Evolutionary conservation across 2,113 vertebrate genomes (phyloP), one percentile per base, ranked within the genome.

Genomic region (Uria aalge): DNA sequence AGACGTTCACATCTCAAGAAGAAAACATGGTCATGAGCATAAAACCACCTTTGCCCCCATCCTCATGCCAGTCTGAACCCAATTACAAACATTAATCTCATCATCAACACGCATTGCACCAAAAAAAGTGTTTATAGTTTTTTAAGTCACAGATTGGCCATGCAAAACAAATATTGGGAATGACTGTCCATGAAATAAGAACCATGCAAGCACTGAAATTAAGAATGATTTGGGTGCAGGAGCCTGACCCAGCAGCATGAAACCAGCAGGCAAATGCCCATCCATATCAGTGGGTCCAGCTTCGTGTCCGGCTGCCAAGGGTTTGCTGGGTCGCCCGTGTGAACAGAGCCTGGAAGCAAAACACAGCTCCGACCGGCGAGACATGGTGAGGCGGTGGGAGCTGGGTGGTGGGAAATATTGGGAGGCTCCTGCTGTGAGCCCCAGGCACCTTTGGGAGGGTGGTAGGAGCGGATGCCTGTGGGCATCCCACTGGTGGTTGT

Each of bases 331-430:
- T 24, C 11, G 9, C 21, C 12, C 0, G 0, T 11, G 12, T 0
- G 0, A 12, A 7, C 7, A 23, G 50, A 83, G 50, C 29, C 63
- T 57, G 50, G 48, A 43, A 62, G 11, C 0, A 3, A 88, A 62
- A 62, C 18, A 2, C 8, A 6, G 64, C 43, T 64, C 19, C 3
- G 11, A 22, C 13, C 0, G 0, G n/a, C 0, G 1, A 26, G 40
- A 14, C 0, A 2, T 15, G 21, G 18, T 0, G 5, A 52, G 47
- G 56, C 2, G 4, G 10, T 0, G 1, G 56, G 50, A 89, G 15
- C 13, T 20, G 52, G 14, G 29, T 15, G 50, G 6, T 0, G 2
- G 90, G 43, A 60, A 53, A 47, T 7, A 2, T 2, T 1, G 7
- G 55, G 43, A 69, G 12, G 41, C 12, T 62, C 41, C 67, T 74